Percentiles rank a stretch among this genome's conserved stretches.
phyloP scores from a whole-genome alignment of 2,113 vertebrate species.

The Seriola aureovittata region DNA sequence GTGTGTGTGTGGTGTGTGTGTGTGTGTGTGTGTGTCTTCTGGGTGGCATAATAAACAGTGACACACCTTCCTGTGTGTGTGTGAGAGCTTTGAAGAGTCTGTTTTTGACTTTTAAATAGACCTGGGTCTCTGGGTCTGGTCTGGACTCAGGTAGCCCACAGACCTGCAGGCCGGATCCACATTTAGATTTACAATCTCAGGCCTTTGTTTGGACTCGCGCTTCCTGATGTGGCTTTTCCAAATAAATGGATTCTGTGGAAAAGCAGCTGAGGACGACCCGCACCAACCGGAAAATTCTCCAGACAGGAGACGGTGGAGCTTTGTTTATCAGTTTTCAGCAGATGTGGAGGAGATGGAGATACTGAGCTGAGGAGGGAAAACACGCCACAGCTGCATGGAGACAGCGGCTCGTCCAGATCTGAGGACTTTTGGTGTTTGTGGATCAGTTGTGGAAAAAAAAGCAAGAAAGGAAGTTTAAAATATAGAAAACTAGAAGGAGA shows the following conservation, averaged over 20 bases:
- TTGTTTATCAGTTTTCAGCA: conserved; percentile 48
- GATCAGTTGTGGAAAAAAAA: background rate
- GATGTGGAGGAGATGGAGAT: conserved; percentile 59
- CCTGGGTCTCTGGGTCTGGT: conserved; percentile 4
- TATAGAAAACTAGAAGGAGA: background rate
- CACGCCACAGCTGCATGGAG: background rate
- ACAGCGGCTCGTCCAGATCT: background rate
- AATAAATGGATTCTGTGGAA: conserved; percentile 80
- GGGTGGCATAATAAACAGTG: conserved; percentile 68
- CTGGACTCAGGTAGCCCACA: conserved; percentile 62
- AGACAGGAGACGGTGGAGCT: conserved; percentile 30
- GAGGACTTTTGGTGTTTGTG: too few species aligned
- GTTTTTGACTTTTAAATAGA: conserved; percentile 47
- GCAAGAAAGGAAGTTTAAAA: background rate
- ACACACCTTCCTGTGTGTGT: conserved; percentile 31
- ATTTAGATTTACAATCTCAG: conserved; percentile 73
- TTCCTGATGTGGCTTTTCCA: conserved; percentile 82
- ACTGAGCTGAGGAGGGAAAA: background rate
- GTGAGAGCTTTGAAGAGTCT: conserved; percentile 36
- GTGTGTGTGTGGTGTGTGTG: conserved; percentile 41
- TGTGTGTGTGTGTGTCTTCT: conserved; percentile 51
- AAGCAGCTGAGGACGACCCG: conserved; percentile 47
- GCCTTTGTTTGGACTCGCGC: conserved; percentile 79
- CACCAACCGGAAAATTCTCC: conserved; percentile 67
- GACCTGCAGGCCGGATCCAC: conserved; percentile 44